These are phyloP conservation scores for Graptemys geographica DNA, from an alignment of 2,797 vertebrate genomes.

Conservation along the genomic window DNA sequence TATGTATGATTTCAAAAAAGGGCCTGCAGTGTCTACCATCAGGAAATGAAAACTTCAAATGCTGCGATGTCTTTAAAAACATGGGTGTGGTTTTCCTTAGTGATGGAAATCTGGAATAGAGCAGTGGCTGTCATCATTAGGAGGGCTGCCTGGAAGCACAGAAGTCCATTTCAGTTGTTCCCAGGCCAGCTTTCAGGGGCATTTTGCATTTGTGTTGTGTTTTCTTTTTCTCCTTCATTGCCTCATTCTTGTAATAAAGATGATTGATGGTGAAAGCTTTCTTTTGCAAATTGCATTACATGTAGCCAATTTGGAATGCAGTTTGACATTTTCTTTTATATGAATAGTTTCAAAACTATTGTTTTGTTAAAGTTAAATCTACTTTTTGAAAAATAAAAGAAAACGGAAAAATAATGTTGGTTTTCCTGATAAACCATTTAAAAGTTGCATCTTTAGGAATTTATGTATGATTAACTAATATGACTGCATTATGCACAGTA, in stretches of 20 bases:
- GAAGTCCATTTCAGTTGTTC: background rate
- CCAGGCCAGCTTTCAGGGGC: background rate
- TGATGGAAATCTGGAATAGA: background rate
- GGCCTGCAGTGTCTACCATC: background rate
- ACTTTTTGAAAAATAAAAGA: background rate
- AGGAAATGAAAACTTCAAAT: background rate
- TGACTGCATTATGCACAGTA: rapidly evolving
- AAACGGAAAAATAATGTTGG: background rate
- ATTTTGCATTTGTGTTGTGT: background rate
- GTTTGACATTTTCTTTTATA: background rate
- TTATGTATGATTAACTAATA: background rate
- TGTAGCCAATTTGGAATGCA: background rate
- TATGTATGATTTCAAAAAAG: background rate
- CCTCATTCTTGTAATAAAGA: conserved; percentile 30
- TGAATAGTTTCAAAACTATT: conserved; percentile 17
- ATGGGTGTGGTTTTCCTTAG: background rate
- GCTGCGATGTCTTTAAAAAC: conserved; percentile 30
- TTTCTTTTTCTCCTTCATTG: background rate
- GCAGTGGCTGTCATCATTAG: background rate
- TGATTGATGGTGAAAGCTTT: conserved; percentile 7
- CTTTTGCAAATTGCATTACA: conserved; percentile 15
- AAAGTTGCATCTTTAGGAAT: background rate
- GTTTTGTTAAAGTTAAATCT: background rate
- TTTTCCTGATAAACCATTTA: background rate
- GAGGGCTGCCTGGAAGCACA: background rate